Base-by-base conservation (phyloP, 2,797 vertebrate genomes). In the Mastacembelus armatus region DNA sequence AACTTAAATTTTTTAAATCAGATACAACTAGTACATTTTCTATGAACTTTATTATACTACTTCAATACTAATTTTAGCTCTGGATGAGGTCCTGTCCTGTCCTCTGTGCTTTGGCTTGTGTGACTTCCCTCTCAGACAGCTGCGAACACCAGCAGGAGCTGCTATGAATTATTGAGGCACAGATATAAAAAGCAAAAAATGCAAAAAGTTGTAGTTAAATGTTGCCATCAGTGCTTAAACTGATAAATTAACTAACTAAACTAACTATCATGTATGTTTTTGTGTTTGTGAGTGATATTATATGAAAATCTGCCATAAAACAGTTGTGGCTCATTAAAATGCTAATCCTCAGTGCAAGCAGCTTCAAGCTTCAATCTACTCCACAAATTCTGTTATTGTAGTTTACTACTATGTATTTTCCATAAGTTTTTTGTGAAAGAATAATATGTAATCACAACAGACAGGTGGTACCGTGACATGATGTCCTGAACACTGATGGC, bases 121-220 rank as follows among this genome's bases (percentile, higher is more conserved):
- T 48, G 54, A 57, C 65, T 42, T 45, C 42, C 58, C 66, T 74
- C 66, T 50, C 71, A 74, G 72, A 80, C 80, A 84, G 76, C 68
- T 70, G 50, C 10, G 14, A 21, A 49, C 71, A 45, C 27, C 68
- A 51, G 71, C 42, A 57, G 62, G 36, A 73, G 58, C 77, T 55
- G 47, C 72, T 2, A 4, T 89, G 52, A 85, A 85, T 84, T 84
- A 86, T 82, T 84, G 49, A 84, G 54, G 18, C 51, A 66, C 40
- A 43, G 24, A 62, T 69, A 74, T 55, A 26, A 67, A 71, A 73
- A 51, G 35, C 79, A 38, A 50, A 64, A 30, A 58, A 21, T n/a
- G 47, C 11, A 59, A 45, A 55, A 56, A 27, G 54, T 26, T 38
- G 21, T 18, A 49, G 16, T 15, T 26, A 61, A 51, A 48, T 10